Percentiles rank a stretch among this genome's conserved stretches.
Conservation (phyloP, 64 coral and sea anemone genomes). For the Actinia equina region DNA sequence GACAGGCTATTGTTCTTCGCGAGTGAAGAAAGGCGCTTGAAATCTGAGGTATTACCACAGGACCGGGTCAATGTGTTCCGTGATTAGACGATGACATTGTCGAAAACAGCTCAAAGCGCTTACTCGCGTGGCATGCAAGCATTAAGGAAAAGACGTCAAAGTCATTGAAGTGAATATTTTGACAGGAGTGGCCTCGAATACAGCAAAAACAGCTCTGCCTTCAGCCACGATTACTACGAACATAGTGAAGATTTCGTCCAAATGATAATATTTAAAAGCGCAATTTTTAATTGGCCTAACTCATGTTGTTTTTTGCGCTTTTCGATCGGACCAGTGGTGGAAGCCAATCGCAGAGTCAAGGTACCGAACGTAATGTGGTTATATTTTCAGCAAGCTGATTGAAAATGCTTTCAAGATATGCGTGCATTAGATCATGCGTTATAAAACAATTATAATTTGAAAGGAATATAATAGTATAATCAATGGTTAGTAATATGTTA, state of each 20-base stretch:
- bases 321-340: too few relatives aligned
- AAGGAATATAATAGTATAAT: too few relatives aligned
- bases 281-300: neutral
- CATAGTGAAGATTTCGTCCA: neutral
- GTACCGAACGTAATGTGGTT: too few relatives aligned
- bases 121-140: neutral
- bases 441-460: neutral
- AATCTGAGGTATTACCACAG: conserved; percentile 18
- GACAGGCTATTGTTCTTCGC: neutral
- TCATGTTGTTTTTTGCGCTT: neutral
- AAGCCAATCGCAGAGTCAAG: too few relatives aligned
- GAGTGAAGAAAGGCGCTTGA: conserved; percentile 8
- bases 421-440: too few relatives aligned
- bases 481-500: too few relatives aligned
- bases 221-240: neutral
- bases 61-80: conserved; percentile 13
- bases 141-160: conserved; percentile 13
- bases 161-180: conserved; percentile 6
- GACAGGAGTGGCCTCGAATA: neutral
- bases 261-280: too few relatives aligned
- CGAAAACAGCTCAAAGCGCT: conserved; percentile 6
- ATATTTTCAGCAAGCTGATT: too few relatives aligned
- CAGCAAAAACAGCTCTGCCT: neutral
- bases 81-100: conserved; percentile 15
- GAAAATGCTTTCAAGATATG: too few relatives aligned